Percentiles rank a stretch among this genome's conserved stretches.
phyloP scores from a whole-genome alignment of 2,797 vertebrate genomes.

The Rousettus madagascariensis region DNA sequence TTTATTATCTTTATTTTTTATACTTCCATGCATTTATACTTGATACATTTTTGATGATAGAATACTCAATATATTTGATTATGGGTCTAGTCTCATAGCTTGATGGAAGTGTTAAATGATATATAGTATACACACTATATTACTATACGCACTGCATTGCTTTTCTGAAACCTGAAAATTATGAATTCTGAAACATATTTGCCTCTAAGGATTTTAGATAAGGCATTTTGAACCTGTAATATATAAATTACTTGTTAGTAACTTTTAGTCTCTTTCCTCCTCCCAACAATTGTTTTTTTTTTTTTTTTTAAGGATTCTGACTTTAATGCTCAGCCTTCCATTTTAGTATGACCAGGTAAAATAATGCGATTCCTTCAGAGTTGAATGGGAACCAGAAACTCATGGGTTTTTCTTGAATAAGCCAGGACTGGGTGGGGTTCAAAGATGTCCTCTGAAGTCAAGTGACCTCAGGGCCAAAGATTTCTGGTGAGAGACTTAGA shows the following conservation, averaged over 20 bases:
- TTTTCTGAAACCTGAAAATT: background rate
- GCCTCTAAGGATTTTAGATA: background rate
- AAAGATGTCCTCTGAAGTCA: background rate
- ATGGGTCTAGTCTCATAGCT: background rate
- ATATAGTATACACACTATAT: background rate
- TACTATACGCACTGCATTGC: background rate
- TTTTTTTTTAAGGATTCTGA: background rate
- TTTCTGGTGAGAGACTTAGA: background rate
- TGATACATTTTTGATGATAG: background rate
- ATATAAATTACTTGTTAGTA: background rate
- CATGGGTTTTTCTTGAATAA: background rate
- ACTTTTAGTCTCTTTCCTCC: background rate
- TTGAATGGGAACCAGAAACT: background rate
- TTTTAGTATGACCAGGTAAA: background rate
- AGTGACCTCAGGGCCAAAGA: background rate
- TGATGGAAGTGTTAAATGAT: background rate
- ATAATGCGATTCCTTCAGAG: background rate
- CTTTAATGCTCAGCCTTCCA: background rate
- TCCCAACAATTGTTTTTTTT: background rate
- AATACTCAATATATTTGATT: slow-evolving; percentile 33
- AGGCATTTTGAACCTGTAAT: background rate
- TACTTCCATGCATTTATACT: background rate
- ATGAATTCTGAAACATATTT: background rate
- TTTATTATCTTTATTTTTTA: background rate
- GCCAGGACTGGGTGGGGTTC: background rate